phyloP scores from a whole-genome alignment of 2,113 vertebrate genomes.

The Strix aluco region DNA sequence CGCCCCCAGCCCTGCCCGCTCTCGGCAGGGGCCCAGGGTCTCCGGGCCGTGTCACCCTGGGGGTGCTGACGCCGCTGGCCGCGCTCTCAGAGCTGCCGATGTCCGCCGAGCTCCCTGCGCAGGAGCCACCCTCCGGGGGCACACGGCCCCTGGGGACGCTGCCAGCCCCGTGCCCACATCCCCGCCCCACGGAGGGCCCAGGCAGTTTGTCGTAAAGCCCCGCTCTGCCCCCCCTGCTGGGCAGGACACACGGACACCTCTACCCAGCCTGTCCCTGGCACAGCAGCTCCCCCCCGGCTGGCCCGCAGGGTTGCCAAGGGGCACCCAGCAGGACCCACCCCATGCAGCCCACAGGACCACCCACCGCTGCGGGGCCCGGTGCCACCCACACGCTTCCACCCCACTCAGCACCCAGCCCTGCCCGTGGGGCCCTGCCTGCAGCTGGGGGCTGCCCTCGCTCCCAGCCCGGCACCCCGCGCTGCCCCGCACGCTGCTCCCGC shows the following conservation, averaged over 20 bases:
- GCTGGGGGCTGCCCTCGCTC: rapidly evolving
- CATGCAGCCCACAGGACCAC: neutral
- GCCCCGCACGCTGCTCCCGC: rapidly evolving
- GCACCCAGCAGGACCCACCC: rapidly evolving
- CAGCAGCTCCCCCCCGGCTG: neutral
- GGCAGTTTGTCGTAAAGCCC: neutral
- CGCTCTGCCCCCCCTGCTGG: neutral
- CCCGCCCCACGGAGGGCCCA: no score
- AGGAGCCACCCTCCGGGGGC: neutral
- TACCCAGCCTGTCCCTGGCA: neutral
- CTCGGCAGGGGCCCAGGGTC: neutral
- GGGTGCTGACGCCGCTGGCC: neutral
- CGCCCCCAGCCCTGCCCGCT: neutral
- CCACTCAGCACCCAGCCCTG: neutral
- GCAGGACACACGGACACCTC: neutral
- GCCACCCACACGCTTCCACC: rapidly evolving
- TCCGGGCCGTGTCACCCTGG: neutral
- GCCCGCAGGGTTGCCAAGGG: rapidly evolving
- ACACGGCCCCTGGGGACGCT: neutral
- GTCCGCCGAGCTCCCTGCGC: neutral
- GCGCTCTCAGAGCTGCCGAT: rapidly evolving
- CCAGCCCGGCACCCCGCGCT: rapidly evolving
- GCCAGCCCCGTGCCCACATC: neutral
- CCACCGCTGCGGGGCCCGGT: rapidly evolving
- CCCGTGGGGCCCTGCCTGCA: neutral